Conservation (phyloP, 2,888 invertebrate species). For the Macropis europaea region DNA sequence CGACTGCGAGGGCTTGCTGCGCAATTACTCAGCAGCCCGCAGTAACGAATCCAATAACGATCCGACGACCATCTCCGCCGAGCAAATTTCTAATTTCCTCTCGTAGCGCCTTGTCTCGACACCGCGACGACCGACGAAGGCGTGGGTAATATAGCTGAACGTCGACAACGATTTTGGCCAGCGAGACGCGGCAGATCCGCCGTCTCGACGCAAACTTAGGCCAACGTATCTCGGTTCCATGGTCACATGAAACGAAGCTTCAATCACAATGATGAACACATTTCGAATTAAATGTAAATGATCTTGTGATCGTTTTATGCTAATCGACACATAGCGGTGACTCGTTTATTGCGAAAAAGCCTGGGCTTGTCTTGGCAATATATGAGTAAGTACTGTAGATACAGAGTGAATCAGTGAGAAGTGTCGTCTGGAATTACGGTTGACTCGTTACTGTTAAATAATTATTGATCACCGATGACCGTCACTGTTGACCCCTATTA, state of each 20-base stretch:
- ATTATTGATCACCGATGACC: too few relatives aligned
- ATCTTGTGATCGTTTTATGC: too few relatives aligned
- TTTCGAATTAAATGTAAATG: too few relatives aligned
- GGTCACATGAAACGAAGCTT: not conserved
- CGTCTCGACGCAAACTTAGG: not conserved
- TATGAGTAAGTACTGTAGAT: too few relatives aligned
- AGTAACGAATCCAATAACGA: constrained; percentile 52
- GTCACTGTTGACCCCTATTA: too few relatives aligned
- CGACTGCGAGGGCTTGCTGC: constrained; percentile 22
- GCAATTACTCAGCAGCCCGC: constrained; percentile 41
- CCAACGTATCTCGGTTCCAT: not conserved
- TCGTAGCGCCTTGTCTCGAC: constrained; percentile 41
- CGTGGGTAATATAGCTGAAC: constrained; percentile 8
- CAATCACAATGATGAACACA: too few relatives aligned
- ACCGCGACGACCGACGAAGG: constrained; percentile 1
- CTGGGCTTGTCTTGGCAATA: too few relatives aligned
- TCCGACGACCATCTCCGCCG: constrained; percentile 57
- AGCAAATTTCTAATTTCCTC: constrained; percentile 60
- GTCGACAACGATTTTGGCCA: constrained; percentile 25
- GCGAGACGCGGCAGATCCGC: not conserved
- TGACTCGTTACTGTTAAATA: too few relatives aligned
- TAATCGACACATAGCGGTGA: too few relatives aligned
- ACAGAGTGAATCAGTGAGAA: too few relatives aligned
- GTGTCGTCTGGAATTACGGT: too few relatives aligned
- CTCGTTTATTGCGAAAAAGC: too few relatives aligned